Conservation (phyloP, 2,113 vertebrate genomes). For the Empidonax alnorum region DNA sequence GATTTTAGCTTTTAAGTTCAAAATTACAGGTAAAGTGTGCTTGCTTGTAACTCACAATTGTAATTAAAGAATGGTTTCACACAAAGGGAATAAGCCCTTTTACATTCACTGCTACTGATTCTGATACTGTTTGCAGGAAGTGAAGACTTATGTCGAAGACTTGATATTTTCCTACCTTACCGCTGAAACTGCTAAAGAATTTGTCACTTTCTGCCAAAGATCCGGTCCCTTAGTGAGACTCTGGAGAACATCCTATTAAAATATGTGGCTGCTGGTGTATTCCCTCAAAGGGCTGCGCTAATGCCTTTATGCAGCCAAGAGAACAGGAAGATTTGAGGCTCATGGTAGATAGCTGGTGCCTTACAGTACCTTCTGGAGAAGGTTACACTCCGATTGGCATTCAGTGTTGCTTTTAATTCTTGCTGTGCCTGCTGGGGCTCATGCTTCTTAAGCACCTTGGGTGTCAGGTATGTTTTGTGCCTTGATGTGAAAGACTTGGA, state of each 20-base stretch:
- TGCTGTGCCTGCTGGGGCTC: not conserved
- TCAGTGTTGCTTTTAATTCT: not conserved
- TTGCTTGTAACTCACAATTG: not conserved
- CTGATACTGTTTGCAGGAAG: not conserved
- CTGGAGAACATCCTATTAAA: not conserved
- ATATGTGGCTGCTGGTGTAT: not conserved
- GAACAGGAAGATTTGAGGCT: not conserved
- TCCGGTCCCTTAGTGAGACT: not conserved
- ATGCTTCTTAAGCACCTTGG: not conserved
- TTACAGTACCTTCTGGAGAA: not conserved
- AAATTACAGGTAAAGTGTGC: not conserved
- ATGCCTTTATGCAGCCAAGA: not conserved
- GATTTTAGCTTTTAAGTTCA: not conserved
- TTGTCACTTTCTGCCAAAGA: not conserved
- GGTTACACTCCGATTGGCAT: not conserved
- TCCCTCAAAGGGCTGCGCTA: not conserved
- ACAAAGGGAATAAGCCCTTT: not conserved
- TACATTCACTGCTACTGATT: not conserved
- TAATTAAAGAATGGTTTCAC: not conserved
- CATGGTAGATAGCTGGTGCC: not conserved
- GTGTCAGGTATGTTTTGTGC: not conserved
- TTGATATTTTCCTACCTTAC: not conserved
- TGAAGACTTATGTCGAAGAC: fast-evolving
- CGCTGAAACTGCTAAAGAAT: not conserved
- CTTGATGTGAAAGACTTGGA: not conserved